Percentiles rank a stretch among this genome's conserved stretches.
phyloP scores from a whole-genome alignment of 30 jellyfish, hydroid and myxozoan species.

The Haliclystus octoradiatus region DNA sequence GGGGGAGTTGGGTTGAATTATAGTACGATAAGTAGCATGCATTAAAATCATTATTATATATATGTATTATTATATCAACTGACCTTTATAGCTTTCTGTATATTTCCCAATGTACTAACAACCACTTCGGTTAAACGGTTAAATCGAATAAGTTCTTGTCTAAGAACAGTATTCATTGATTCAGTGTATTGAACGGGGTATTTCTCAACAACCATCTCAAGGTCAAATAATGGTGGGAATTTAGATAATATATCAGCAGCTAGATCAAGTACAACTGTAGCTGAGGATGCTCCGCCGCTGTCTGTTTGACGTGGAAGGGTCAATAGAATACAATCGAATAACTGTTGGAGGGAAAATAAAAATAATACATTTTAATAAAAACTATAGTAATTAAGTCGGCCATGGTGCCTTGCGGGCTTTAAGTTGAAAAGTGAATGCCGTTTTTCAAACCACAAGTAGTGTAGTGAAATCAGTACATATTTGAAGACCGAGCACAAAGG shows the following conservation, averaged over 20 bases:
- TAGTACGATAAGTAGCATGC: neutral
- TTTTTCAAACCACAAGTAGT: too few species aligned
- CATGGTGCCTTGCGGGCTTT: too few species aligned
- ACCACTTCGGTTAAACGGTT: slow-evolving; percentile 85
- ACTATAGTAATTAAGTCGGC: too few species aligned
- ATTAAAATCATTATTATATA: neutral
- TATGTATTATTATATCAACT: too few species aligned
- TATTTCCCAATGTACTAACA: slow-evolving; percentile 56
- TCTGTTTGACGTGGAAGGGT: slow-evolving; percentile 92
- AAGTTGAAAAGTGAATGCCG: too few species aligned
- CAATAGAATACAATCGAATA: slow-evolving; percentile 79
- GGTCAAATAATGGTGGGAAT: slow-evolving; percentile 72
- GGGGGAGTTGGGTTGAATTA: neutral
- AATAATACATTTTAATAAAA: neutral
- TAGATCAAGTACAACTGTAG: slow-evolving; percentile 80
- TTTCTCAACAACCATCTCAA: slow-evolving; percentile 78
- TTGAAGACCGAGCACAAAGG: too few species aligned
- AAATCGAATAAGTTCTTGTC: slow-evolving; percentile 90
- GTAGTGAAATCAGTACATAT: too few species aligned
- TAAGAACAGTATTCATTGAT: slow-evolving; percentile 90
- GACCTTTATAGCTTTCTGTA: slow-evolving; percentile 96
- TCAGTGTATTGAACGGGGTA: slow-evolving; percentile 85
- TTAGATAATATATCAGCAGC: slow-evolving; percentile 88
- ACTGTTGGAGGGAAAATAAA: slow-evolving; percentile 22
- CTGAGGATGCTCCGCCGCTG: slow-evolving; percentile 94